phyloP scores from a whole-genome alignment of 2,113 vertebrate genomes.

The Scortum barcoo region DNA sequence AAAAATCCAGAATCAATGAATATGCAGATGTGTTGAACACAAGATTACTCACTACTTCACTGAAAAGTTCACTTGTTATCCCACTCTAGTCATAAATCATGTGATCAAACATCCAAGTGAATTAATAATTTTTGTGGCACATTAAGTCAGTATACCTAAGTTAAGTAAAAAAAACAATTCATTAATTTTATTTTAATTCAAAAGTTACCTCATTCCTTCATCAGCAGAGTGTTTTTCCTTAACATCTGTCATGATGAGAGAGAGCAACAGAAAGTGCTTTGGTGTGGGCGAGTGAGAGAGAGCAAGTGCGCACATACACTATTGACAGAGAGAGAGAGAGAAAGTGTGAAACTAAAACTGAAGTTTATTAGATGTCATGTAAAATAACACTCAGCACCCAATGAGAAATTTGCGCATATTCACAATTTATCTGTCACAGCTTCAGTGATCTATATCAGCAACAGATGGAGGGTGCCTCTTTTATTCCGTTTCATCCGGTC shows the following conservation, averaged over 20 bases:
- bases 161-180: not conserved
- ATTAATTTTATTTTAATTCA: not conserved
- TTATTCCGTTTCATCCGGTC: not conserved
- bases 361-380: constrained; percentile 3
- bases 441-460: not conserved
- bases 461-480: not conserved
- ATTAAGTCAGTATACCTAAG: not conserved
- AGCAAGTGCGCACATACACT: too few relatives aligned
- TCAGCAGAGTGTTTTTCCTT: not conserved
- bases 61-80: too few relatives aligned
- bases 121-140: not conserved
- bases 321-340: too few relatives aligned
- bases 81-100: not conserved
- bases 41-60: too few relatives aligned
- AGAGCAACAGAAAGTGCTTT: not conserved
- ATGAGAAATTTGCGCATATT: not conserved
- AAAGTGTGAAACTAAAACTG: not conserved
- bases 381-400: not conserved
- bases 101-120: not conserved
- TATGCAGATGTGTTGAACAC: too few relatives aligned
- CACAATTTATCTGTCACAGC: not conserved
- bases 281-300: not conserved
- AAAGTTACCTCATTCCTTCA: not conserved
- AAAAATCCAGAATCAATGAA: too few relatives aligned
- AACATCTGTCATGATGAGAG: not conserved